A percentile compares a stretch with the other conserved stretches of the same genome.
These are phyloP conservation scores for Pholis gunnellus DNA, from an alignment of 2,113 vertebrate species.

Conservation along the genomic window DNA sequence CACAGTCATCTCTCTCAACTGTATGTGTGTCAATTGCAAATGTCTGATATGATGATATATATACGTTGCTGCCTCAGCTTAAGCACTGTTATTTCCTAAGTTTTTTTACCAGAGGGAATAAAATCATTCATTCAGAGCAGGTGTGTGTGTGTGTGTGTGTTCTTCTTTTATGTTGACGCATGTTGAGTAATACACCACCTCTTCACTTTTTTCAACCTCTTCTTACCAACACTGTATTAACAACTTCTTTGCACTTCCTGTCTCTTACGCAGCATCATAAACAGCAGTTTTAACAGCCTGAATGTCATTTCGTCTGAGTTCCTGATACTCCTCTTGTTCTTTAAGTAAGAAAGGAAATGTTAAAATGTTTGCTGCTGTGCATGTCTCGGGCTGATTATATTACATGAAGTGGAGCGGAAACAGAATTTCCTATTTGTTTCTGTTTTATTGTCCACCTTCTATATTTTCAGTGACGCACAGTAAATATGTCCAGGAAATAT, in stretches of 20 bases:
- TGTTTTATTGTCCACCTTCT: too few species aligned
- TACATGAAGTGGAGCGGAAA: too few species aligned
- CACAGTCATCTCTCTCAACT: background rate
- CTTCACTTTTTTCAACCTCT: too few species aligned
- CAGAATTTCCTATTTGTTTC: too few species aligned
- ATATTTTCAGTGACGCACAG: too few species aligned
- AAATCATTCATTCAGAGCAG: conserved; percentile 16
- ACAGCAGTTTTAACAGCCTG: background rate
- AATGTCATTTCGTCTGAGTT: background rate
- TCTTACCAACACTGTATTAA: background rate
- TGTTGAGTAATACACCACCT: background rate
- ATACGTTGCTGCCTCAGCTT: background rate
- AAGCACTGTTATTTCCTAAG: background rate
- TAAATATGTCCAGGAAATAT: too few species aligned
- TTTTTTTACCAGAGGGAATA: conserved; percentile 38
- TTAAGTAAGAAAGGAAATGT: background rate
- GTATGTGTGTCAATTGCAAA: conserved; percentile 14
- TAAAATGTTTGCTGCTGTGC: too few species aligned
- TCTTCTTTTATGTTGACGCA: conserved; percentile 1
- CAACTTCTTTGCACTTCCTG: background rate
- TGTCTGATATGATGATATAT: background rate
- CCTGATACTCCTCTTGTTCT: background rate
- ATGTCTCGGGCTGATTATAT: background rate
- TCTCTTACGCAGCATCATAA: background rate
- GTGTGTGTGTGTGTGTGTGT: background rate